phyloP scores from a whole-genome alignment of 1,140 invertebrate species.

The Lepidotrigona ventralis region DNA sequence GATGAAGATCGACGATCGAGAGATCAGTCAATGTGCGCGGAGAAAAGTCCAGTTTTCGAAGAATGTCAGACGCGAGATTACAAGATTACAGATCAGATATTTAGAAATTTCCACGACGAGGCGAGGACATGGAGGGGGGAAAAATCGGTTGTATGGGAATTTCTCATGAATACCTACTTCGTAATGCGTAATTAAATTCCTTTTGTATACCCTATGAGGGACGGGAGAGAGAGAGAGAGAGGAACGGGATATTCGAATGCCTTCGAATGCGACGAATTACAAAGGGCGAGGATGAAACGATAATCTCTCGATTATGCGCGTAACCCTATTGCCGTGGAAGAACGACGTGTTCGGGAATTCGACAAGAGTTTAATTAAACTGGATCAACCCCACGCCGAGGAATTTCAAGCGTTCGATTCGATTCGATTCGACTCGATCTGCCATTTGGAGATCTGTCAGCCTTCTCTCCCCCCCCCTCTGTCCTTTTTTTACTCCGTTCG shows the following conservation, averaged over 20 bases:
- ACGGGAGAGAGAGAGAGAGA: too few species aligned
- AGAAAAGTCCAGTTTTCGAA: too few species aligned
- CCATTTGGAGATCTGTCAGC: conserved; percentile 32
- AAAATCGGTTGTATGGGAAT: background rate
- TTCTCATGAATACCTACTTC: background rate
- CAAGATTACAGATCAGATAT: too few species aligned
- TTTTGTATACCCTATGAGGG: too few species aligned
- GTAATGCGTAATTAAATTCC: too few species aligned
- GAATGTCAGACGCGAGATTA: too few species aligned
- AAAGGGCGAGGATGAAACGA: background rate
- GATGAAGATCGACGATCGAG: background rate
- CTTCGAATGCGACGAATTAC: background rate
- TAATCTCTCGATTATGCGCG: background rate
- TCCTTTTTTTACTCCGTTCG: background rate
- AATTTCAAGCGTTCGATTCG: conserved; percentile 24
- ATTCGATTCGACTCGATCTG: conserved; percentile 19
- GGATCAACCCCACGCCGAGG: conserved; percentile 2
- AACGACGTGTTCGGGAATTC: conserved; percentile 2
- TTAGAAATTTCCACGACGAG: too few species aligned
- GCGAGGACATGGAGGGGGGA: too few species aligned
- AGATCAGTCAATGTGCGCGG: background rate
- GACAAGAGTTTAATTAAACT: conserved; percentile 38
- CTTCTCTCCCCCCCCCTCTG: background rate
- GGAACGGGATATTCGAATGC: background rate
- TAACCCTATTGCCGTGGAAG: background rate